A percentile compares a stretch with the other conserved stretches of the same genome.
Evolutionary conservation across 2,797 vertebrate species (phyloP).

Genomic region (Tapirus indicus): DNA sequence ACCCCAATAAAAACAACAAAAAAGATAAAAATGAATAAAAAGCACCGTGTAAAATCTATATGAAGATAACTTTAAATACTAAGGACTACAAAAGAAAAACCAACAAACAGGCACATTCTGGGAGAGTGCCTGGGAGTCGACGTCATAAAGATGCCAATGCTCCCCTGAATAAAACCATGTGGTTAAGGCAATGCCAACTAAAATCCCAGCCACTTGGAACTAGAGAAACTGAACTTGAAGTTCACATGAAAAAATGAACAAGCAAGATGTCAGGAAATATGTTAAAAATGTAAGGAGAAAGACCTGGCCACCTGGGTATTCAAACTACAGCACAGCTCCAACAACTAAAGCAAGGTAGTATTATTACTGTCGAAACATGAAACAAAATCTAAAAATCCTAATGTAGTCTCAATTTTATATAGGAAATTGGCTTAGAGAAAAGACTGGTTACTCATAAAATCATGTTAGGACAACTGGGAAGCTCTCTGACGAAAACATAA

Average conservation of each 20-base stretch:
- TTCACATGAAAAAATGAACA: not conserved
- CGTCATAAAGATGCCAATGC: not conserved
- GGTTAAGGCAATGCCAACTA: not conserved
- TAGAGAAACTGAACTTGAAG: not conserved
- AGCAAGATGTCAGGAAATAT: not conserved
- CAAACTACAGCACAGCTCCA: not conserved
- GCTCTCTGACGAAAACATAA: not conserved
- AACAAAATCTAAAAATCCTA: fast-evolving
- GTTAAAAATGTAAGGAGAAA: not conserved
- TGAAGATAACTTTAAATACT: not conserved
- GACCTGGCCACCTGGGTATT: not conserved
- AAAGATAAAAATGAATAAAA: not conserved
- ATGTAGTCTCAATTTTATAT: fast-evolving
- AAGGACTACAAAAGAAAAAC: not conserved
- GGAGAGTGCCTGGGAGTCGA: not conserved
- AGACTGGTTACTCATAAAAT: no score
- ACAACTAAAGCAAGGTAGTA: fast-evolving
- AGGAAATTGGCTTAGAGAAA: no score
- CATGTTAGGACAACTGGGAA: not conserved
- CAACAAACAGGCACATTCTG: not conserved
- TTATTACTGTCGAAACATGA: fast-evolving
- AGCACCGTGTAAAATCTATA: not conserved
- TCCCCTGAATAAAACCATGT: not conserved
- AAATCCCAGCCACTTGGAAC: not conserved
- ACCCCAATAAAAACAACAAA: not conserved